phyloP scores from a whole-genome alignment of 92 coral and sea anemone genomes.

The Siderastrea siderea region DNA sequence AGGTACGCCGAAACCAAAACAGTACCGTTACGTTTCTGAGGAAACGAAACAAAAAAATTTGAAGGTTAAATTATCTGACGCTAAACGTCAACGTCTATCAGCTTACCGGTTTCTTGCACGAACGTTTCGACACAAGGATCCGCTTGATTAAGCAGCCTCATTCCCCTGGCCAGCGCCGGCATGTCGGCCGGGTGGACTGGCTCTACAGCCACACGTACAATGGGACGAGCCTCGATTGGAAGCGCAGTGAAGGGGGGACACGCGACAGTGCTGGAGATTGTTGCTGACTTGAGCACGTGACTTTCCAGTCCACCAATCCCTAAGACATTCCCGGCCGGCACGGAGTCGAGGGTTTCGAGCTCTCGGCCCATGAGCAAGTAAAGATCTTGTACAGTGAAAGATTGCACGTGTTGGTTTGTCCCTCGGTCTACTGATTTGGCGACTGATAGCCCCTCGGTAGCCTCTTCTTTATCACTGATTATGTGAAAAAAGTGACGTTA shows the following conservation, averaged over 20 bases:
- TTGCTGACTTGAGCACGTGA: constrained; percentile 95
- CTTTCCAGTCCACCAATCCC: constrained; percentile 97
- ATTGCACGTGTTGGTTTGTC: constrained; percentile 76
- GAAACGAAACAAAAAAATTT: too few relatives aligned
- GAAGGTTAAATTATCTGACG: too few relatives aligned
- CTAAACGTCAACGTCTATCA: not conserved
- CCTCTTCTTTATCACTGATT: constrained; percentile 37
- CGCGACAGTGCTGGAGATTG: constrained; percentile 89
- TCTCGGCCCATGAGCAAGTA: constrained; percentile 99
- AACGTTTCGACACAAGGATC: constrained; percentile 98
- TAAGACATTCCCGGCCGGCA: constrained; percentile 97
- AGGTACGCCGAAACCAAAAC: not conserved
- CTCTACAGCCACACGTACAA: constrained; percentile 97
- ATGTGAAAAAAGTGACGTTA: not conserved
- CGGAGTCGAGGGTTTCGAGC: constrained; percentile 84
- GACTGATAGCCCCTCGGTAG: constrained; percentile 79
- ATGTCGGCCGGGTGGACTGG: constrained; percentile 94
- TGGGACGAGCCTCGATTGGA: constrained; percentile 94
- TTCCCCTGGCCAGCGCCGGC: constrained; percentile 93
- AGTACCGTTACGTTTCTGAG: too few relatives aligned
- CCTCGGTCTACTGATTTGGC: constrained; percentile 92
- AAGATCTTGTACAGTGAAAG: constrained; percentile 89
- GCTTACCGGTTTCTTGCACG: constrained; percentile 93
- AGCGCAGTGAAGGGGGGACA: constrained; percentile 98
- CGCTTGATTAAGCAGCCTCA: constrained; percentile 97